phyloP scores from a whole-genome alignment of 2,113 vertebrate genomes.

The Epinephelus cyanopodus region DNA sequence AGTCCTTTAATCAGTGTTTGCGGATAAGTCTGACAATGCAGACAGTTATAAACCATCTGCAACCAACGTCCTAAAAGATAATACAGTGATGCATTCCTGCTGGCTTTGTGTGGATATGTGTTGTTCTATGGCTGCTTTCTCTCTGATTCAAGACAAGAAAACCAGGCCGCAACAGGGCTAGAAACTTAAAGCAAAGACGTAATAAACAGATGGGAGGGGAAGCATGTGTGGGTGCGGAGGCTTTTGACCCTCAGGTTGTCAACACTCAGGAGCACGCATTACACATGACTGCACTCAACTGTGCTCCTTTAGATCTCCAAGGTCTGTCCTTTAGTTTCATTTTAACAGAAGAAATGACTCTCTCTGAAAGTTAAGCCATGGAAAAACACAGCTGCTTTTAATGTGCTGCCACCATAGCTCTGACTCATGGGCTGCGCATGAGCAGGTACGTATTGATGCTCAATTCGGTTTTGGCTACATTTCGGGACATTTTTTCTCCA shows the following conservation, averaged over 20 bases:
- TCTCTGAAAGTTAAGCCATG: constrained; percentile 28
- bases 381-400: constrained; percentile 63
- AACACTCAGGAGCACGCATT: constrained; percentile 10
- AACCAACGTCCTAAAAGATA: not conserved
- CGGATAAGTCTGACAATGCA: constrained; percentile 3
- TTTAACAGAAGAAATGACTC: constrained; percentile 12
- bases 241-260: constrained; percentile 16
- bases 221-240: not conserved
- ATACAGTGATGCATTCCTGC: not conserved
- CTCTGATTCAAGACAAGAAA: constrained; percentile 42
- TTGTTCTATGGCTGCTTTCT: constrained; percentile 30
- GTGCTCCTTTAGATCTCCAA: not conserved
- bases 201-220: not conserved
- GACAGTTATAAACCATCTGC: constrained; percentile 18
- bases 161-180: not conserved
- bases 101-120: constrained; percentile 24
- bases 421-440: constrained; percentile 23
- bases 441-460: not conserved
- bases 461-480: constrained; percentile 4
- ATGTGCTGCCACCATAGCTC: constrained; percentile 23
- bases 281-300: constrained; percentile 5
- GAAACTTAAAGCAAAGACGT: not conserved
- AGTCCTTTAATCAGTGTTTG: constrained; percentile 13
- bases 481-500: not conserved
- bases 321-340: constrained; percentile 26